Conservation (phyloP, 2,797 vertebrate species). For the Phataginus tetradactyla region DNA sequence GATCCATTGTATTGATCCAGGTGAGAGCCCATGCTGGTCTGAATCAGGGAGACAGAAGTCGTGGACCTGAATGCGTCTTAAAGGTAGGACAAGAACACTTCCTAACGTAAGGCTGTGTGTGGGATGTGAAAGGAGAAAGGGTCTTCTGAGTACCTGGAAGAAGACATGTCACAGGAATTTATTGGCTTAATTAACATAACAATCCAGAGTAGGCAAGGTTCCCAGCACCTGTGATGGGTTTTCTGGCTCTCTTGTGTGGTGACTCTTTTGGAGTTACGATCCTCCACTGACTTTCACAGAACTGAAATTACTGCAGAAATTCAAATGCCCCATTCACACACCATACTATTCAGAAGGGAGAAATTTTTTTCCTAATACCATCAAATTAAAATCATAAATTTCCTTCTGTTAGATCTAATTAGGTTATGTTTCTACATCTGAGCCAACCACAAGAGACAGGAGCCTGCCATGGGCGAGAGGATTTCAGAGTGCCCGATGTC, state of each 20-base stretch:
- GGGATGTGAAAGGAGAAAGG: background rate
- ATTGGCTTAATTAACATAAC: background rate
- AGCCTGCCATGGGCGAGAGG: background rate
- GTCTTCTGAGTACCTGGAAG: background rate
- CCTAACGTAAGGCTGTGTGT: background rate
- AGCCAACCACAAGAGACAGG: background rate
- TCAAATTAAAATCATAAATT: conserved; percentile 56
- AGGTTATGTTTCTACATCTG: background rate
- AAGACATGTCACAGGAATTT: background rate
- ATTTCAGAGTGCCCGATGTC: background rate
- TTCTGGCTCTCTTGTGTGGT: background rate
- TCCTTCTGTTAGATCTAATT: background rate
- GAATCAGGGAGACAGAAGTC: background rate
- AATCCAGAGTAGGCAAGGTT: background rate
- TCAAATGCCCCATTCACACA: background rate
- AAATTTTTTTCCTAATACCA: conserved; percentile 2
- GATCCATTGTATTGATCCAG: background rate
- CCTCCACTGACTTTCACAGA: background rate
- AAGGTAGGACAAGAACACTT: background rate
- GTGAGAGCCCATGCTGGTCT: background rate
- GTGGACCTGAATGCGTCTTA: too few species aligned
- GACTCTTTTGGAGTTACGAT: background rate
- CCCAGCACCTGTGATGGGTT: background rate
- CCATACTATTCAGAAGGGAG: background rate
- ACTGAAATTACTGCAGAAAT: background rate